Evolutionary conservation across 2,797 vertebrate species (phyloP).

Genomic region (Molossus alvarezi): DNA sequence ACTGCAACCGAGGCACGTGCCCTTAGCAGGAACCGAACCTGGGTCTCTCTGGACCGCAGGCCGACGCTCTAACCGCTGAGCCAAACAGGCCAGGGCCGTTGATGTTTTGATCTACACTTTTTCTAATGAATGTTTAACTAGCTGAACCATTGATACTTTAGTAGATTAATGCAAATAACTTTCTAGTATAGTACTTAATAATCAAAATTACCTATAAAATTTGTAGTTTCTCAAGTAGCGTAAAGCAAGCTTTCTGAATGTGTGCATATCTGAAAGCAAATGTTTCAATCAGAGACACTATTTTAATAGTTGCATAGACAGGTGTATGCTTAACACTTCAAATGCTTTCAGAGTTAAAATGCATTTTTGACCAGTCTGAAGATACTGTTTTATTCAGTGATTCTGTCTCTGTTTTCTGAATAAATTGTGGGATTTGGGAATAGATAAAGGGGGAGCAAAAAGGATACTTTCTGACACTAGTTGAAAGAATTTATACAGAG

Average conservation of each 20-base stretch:
- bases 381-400: not conserved
- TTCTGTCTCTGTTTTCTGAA: not conserved
- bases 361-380: not conserved
- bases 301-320: constrained; percentile 1
- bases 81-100: not conserved
- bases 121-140: constrained; percentile 35
- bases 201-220: constrained; percentile 24
- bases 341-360: constrained; percentile 5
- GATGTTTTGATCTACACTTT: not conserved
- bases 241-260: constrained; percentile 32
- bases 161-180: constrained; percentile 56
- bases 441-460: not conserved
- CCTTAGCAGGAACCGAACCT: too few relatives aligned
- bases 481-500: not conserved
- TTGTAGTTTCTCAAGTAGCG: not conserved
- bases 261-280: not conserved
- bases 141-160: constrained; percentile 36
- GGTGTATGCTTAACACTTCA: constrained; percentile 4
- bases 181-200: constrained; percentile 4
- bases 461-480: not conserved
- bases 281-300: constrained; percentile 37
- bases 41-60: too few relatives aligned
- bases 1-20: too few relatives aligned
- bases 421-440: not conserved
- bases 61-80: too few relatives aligned